phyloP scores from a whole-genome alignment of 2,113 vertebrate genomes.

The Mohoua ochrocephala region DNA sequence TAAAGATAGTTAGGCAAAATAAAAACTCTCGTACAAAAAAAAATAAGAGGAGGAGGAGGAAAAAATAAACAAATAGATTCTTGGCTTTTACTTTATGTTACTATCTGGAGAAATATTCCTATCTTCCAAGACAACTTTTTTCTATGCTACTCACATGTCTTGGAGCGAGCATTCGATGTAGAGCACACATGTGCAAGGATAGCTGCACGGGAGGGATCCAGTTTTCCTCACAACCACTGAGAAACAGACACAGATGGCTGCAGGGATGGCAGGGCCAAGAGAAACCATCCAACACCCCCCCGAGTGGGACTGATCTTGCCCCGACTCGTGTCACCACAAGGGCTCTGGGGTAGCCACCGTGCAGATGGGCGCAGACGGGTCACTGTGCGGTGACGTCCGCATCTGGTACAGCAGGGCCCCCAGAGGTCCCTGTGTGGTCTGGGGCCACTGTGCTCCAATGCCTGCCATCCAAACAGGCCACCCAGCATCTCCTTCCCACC shows the following conservation, averaged over 20 bases:
- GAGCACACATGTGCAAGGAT: background rate
- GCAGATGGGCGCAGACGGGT: fast-evolving
- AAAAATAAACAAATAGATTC: background rate
- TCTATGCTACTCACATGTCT: background rate
- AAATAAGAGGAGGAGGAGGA: fast-evolving
- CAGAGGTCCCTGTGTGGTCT: background rate
- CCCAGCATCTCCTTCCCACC: background rate
- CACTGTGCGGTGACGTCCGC: background rate
- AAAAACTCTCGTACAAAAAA: background rate
- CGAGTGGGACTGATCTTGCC: too few species aligned
- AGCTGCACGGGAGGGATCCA: background rate
- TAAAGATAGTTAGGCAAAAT: background rate
- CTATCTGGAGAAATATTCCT: background rate
- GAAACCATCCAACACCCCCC: background rate
- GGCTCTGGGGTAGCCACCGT: background rate
- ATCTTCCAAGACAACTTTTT: background rate
- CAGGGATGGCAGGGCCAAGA: background rate
- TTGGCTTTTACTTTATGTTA: background rate
- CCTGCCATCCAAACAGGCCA: background rate
- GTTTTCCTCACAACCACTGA: background rate
- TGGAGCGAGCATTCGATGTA: background rate
- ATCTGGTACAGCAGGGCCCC: too few species aligned
- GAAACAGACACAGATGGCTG: background rate
- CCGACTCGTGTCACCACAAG: fast-evolving
- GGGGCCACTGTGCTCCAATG: background rate